A percentile compares a stretch with the other conserved stretches of the same genome.
Conservation (phyloP, 2,888 invertebrate genomes). For the Diachrysia chrysitis region DNA sequence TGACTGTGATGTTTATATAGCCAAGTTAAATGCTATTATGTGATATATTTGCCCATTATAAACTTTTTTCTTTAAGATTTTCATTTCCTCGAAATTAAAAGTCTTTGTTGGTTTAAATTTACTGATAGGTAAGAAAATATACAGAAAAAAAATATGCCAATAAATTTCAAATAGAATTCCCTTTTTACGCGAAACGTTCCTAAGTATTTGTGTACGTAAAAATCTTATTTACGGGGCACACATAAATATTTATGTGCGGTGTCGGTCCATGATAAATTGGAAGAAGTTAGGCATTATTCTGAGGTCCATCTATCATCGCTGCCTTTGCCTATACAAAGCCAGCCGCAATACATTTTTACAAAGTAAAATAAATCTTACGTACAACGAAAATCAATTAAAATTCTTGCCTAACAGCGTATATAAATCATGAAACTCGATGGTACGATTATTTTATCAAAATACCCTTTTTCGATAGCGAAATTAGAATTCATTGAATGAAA, state of each 20-base stretch:
- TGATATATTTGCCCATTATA: no score
- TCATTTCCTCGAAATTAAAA: no score
- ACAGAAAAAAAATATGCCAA: neutral
- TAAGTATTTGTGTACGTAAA: neutral
- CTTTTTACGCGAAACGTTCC: neutral
- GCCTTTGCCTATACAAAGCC: slow-evolving; percentile 54
- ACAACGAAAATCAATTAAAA: slow-evolving; percentile 53
- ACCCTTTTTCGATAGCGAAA: neutral
- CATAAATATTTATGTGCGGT: slow-evolving; percentile 66
- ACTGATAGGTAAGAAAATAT: neutral
- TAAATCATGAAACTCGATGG: slow-evolving; percentile 20
- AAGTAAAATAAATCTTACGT: slow-evolving; percentile 39
- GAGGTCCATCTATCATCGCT: slow-evolving; percentile 72
- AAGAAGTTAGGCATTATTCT: slow-evolving; percentile 70
- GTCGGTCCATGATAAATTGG: slow-evolving; percentile 70
- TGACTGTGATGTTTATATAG: no score
- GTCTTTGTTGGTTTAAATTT: neutral
- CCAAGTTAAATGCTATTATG: no score
- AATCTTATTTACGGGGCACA: slow-evolving; percentile 18
- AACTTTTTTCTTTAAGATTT: neutral
- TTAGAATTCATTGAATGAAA: neutral
- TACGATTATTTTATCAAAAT: neutral
- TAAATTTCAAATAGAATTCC: neutral
- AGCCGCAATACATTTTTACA: slow-evolving; percentile 36
- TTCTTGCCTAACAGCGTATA: slow-evolving; percentile 11